Evolutionary conservation across 92 coral and sea anemone genomes (phyloP), one percentile per base, ranked within the genome.

Genomic region (Zoanthus sansibaricus): DNA sequence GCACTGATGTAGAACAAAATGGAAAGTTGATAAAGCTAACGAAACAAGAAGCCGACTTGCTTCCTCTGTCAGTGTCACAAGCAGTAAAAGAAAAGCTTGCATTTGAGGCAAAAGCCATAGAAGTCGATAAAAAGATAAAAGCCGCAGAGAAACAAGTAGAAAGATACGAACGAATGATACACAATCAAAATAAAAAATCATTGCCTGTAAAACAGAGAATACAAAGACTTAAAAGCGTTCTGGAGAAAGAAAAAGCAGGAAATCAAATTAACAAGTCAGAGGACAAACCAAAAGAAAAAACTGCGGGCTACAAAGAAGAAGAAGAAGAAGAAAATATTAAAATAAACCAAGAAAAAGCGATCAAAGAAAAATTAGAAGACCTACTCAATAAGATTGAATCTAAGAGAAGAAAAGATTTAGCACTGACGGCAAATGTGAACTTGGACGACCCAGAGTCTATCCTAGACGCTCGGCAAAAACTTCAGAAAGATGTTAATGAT

Each of bases 171-270:
- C 83, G 94, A 78, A 88, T 94, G 92, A 52, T 89, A 33, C 85
- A 90, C 76, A 89, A 83, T 56, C 92, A 87, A 54, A 78, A 72
- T 31, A 73, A 74, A 17, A 90, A 93, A 30, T 45, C 83, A n/a
- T 46, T 37, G 18, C 98, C 98, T 30, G 90, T 94, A 52, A 68
- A 88, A 42, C 86, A 89, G 58, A 94, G 93, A 83, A 58, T 75
- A 25, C 61, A 32, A 12, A 48, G 94, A 17, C 87, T 92, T n/a
- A 68, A 82, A 71, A 51, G 59, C 0, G 75, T 83, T 46, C 61
- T 92, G 10, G 55, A 72, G 13, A 54, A 3, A 17, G 31, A 13
- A 46, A 48, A 17, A 4, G 2, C 13, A 44, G 18, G 31, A 21
- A 9, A 9, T 62, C 37, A 45, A 16, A 49, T 7, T n/a, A 37